Evolutionary conservation across 92 coral and sea anemone genomes (phyloP).

Genomic region (Virgularia gustaviana): DNA sequence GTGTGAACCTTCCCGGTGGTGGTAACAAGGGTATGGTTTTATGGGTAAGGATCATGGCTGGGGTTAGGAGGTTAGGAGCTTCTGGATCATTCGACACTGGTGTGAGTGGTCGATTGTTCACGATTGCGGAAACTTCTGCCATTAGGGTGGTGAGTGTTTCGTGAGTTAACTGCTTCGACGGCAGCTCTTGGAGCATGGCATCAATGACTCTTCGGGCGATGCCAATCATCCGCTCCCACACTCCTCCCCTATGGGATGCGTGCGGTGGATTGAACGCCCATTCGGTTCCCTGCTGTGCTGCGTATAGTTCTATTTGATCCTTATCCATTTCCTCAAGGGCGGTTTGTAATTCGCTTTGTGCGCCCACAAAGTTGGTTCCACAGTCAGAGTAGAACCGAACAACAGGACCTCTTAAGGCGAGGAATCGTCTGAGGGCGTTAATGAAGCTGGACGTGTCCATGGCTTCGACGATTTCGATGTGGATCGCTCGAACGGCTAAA

Average conservation of each 20-base stretch:
- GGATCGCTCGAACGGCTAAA: too few species aligned
- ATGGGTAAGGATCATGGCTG: slow-evolving; percentile 26
- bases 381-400: slow-evolving; percentile 33
- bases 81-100: slow-evolving; percentile 43
- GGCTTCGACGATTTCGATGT: too few species aligned
- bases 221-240: slow-evolving; percentile 51
- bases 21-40: slow-evolving; percentile 28
- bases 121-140: too few species aligned
- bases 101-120: too few species aligned
- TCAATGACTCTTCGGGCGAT: too few species aligned
- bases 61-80: slow-evolving; percentile 27
- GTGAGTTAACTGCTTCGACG: slow-evolving; percentile 40
- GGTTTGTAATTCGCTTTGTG: slow-evolving; percentile 32
- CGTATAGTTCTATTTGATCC: slow-evolving; percentile 7
- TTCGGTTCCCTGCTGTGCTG: slow-evolving; percentile 18
- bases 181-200: slow-evolving; percentile 5
- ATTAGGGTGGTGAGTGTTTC: too few species aligned
- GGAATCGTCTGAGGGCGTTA: too few species aligned
- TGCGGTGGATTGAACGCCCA: slow-evolving; percentile 38
- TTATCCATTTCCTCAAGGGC: slow-evolving; percentile 6
- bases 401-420: slow-evolving; percentile 35
- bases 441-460: too few species aligned
- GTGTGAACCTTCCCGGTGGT: slow-evolving; percentile 33
- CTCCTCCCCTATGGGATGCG: slow-evolving; percentile 47
- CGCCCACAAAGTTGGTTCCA: slow-evolving; percentile 40